Conservation (phyloP, 2,888 invertebrate genomes). For the Drosophila pseudotakahashii region DNA sequence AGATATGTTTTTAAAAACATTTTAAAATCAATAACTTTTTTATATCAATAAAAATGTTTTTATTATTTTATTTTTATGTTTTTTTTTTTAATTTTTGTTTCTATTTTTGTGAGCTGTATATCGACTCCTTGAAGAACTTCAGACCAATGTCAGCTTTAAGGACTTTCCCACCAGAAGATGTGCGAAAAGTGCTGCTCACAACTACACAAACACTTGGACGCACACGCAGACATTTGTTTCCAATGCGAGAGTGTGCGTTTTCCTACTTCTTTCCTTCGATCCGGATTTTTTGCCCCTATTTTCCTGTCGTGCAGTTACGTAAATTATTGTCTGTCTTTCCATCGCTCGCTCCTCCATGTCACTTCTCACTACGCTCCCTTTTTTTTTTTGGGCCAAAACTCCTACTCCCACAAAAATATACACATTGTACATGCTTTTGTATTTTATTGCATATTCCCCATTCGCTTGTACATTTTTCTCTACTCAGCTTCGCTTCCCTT, state of each 20-base stretch:
- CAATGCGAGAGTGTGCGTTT: conserved; percentile 35
- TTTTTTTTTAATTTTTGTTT: neutral
- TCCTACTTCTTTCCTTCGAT: conserved; percentile 17
- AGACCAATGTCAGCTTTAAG: conserved; percentile 25
- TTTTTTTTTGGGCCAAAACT: conserved; percentile 30
- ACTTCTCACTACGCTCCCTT: conserved; percentile 64
- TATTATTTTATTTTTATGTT: neutral
- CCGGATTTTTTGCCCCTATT: conserved; percentile 16
- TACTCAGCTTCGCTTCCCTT: conserved; percentile 25
- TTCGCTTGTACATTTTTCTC: conserved; percentile 64
- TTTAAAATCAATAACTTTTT: no score
- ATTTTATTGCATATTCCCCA: conserved; percentile 81
- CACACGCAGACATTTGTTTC: conserved; percentile 49
- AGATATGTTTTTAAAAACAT: no score
- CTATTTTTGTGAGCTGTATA: neutral
- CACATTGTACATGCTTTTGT: conserved; percentile 50
- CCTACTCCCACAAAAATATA: conserved; percentile 19
- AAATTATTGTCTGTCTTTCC: conserved; percentile 76
- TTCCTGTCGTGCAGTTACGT: conserved; percentile 65
- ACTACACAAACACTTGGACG: conserved; percentile 33
- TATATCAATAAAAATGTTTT: neutral
- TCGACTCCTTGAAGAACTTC: conserved; percentile 13
- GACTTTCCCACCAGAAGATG: conserved; percentile 51
- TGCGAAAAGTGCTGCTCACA: conserved; percentile 59
- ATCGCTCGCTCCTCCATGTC: conserved; percentile 64